Conservation (phyloP, 2,888 invertebrate genomes). For the Seladonia tumulorum region DNA sequence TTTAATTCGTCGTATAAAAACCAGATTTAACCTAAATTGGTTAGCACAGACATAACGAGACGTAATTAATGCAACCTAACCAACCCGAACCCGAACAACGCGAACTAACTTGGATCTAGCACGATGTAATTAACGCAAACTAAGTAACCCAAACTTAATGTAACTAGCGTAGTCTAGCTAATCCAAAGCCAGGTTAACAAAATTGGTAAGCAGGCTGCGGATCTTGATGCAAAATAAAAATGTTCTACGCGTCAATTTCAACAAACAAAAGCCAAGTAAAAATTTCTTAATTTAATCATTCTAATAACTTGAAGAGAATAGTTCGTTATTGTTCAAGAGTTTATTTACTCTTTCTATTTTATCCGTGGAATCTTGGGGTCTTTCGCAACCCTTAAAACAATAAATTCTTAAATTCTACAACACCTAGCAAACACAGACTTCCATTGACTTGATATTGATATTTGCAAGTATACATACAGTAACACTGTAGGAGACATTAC, state of each 20-base stretch:
- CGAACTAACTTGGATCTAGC: neutral
- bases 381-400: no score
- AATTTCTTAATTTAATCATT: neutral
- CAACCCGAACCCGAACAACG: neutral
- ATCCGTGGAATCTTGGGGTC: no score
- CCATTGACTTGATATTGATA: no score
- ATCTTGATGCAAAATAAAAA: neutral
- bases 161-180: neutral
- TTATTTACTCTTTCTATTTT: no score
- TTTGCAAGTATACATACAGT: neutral
- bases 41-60: neutral
- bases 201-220: neutral
- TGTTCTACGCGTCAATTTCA: neutral
- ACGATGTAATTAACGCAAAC: neutral
- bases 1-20: neutral
- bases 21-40: neutral
- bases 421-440: no score
- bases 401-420: no score
- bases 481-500: neutral
- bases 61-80: neutral
- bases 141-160: constrained; percentile 11
- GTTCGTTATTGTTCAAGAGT: no score
- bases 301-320: neutral
- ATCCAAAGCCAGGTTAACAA: neutral
- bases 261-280: no score